Base-by-base conservation (phyloP, 2,888 invertebrate genomes). In the Scrobipalpa costella region DNA sequence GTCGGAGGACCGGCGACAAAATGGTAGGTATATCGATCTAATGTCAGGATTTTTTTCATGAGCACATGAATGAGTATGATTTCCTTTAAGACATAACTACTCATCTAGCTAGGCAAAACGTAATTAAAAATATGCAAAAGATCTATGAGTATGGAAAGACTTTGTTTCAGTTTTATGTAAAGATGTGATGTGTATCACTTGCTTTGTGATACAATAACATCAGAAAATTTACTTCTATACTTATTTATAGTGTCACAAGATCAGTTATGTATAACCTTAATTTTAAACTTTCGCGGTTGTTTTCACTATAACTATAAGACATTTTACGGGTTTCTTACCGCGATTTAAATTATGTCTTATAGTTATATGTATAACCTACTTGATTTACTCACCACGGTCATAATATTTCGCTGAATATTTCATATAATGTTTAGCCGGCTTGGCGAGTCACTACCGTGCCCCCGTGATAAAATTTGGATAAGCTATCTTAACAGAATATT, bases 1-100 rank as follows among this genome's bases (percentile, higher is more conserved):
- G 80, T 80, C 80, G 80, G 73, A 76, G 73, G 72, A 80, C 84
- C 82, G 85, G 83, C 88, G 85, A 84, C 88, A 84, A 82, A 79
- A 55, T 34, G 7, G 5, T 73, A 64, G 63, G 64, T 69, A 75
- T 34, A 17, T 34, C 55, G 79, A 79, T 81, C 77, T 81, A 78
- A 79, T 73, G 77, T 81, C 80, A 77, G 77, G 69, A n/a, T n/a
- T n/a, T 73, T 67, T 64, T 47, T 34, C n/a, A 55, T 55, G 55
- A 55, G 34, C 55, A 55, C 34, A 34, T 52, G 52, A 15, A 34
- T 52, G 52, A 15, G 34, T 34, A 8, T 52, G 11, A 13, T n/a
- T 55, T 55, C 33, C n/a, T 55, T 1, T 27, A 55, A 6, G n/a
- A 55, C 15, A 27, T 21, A 21, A 52, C 27, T 34, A 13, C 13